Percentiles rank a stretch among this genome's conserved stretches.
These are phyloP conservation scores for Megalops atlanticus DNA, from an alignment of 2,113 vertebrate species.

Conservation along the genomic window DNA sequence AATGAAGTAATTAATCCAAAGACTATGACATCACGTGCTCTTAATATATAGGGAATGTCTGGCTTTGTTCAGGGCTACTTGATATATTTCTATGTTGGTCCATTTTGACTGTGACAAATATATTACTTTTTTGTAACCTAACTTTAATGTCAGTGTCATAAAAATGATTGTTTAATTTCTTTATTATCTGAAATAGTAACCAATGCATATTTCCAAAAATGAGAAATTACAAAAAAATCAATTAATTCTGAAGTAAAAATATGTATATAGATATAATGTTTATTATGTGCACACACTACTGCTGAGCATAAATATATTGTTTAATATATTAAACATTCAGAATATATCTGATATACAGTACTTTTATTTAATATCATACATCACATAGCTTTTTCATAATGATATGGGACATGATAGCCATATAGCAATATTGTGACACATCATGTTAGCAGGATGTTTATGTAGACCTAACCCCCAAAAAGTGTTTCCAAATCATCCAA, in stretches of 20 bases:
- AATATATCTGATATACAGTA: no score
- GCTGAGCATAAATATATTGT: no score
- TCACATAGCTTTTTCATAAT: no score
- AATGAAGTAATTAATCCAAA: not conserved
- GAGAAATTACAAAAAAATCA: not conserved
- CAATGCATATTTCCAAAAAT: no score
- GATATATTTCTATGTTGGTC: not conserved
- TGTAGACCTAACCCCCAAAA: no score
- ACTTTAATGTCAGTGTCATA: not conserved
- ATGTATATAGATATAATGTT: not conserved
- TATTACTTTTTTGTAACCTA: not conserved
- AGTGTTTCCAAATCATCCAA: no score
- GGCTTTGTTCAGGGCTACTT: not conserved
- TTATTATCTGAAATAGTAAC: not conserved
- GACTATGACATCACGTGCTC: not conserved
- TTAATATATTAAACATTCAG: no score
- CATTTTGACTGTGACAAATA: not conserved
- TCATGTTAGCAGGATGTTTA: no score
- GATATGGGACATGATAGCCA: no score
- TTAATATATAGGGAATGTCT: not conserved
- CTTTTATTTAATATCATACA: no score
- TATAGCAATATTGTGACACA: no score
- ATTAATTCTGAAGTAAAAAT: not conserved
- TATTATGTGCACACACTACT: not conserved
- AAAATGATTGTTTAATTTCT: not conserved